Conservation (phyloP, 2,113 vertebrate species). For the Craseonycteris thonglongyai region DNA sequence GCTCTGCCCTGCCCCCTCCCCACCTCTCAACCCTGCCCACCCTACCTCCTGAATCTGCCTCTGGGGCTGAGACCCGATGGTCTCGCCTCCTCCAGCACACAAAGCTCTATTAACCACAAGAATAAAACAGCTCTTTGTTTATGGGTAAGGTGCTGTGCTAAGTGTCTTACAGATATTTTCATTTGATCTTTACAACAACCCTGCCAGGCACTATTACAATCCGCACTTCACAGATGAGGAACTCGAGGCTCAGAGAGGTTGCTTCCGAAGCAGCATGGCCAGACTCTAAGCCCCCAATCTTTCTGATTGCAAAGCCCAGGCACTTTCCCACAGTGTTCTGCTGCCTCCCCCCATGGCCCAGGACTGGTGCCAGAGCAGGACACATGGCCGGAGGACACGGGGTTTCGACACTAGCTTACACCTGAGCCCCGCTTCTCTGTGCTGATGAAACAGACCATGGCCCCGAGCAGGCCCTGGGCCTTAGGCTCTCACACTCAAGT, state of each 20-base stretch:
- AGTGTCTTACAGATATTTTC: not conserved
- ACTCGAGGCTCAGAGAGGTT: not conserved
- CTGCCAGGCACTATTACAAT: not conserved
- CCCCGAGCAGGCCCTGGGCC: slow-evolving; percentile 31
- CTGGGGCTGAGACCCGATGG: not conserved
- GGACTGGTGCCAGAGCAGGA: not conserved
- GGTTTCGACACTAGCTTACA: not conserved
- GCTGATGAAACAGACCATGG: not conserved
- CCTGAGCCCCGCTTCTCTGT: not conserved
- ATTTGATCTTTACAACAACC: not conserved
- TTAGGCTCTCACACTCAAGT: not conserved
- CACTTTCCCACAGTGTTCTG: not conserved
- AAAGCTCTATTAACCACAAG: not conserved
- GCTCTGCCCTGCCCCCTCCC: not conserved
- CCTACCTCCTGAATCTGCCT: not conserved
- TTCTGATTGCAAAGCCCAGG: not conserved
- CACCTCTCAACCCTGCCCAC: not conserved
- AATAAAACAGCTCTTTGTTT: not conserved
- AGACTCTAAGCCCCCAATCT: not conserved
- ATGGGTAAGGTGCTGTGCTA: not conserved
- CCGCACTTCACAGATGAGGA: slow-evolving; percentile 10
- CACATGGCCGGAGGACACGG: not conserved
- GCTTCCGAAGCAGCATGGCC: not conserved
- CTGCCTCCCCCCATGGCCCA: not conserved
- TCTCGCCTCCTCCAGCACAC: not conserved